phyloP scores from a whole-genome alignment of 2,113 vertebrate species.

The Mixornis gularis region DNA sequence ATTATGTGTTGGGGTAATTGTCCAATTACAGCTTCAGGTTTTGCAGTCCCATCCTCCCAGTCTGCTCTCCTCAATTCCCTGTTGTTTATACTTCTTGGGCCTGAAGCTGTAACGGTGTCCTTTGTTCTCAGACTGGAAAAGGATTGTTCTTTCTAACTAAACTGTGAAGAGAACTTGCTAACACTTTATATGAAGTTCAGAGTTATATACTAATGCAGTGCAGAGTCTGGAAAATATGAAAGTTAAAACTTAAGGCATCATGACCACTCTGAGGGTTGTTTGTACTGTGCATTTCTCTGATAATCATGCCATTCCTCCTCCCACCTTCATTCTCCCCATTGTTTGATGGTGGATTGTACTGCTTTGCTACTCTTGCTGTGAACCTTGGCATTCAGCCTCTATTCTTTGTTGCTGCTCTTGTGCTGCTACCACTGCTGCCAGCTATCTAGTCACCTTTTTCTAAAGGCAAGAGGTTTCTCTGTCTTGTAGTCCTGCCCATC shows the following conservation, averaged over 20 bases:
- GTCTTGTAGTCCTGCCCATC: not conserved
- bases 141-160: not conserved
- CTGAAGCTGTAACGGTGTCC: not conserved
- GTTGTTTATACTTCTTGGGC: not conserved
- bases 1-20: not conserved
- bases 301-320: not conserved
- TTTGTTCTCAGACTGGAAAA: not conserved
- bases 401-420: not conserved
- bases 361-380: not conserved
- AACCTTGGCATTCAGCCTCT: slow-evolving; percentile 3
- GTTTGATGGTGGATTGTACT: not conserved
- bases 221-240: not conserved
- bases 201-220: not conserved
- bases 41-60: not conserved
- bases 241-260: not conserved
- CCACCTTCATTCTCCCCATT: not conserved
- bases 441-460: not conserved
- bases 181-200: not conserved
- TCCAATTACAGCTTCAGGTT: not conserved
- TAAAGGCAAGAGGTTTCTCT: not conserved
- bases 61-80: not conserved
- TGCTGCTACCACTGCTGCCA: not conserved
- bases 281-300: not conserved
- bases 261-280: not conserved
- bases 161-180: not conserved